Evolutionary conservation across 2,113 vertebrate species (phyloP).

Genomic region (Heterocephalus glaber): DNA sequence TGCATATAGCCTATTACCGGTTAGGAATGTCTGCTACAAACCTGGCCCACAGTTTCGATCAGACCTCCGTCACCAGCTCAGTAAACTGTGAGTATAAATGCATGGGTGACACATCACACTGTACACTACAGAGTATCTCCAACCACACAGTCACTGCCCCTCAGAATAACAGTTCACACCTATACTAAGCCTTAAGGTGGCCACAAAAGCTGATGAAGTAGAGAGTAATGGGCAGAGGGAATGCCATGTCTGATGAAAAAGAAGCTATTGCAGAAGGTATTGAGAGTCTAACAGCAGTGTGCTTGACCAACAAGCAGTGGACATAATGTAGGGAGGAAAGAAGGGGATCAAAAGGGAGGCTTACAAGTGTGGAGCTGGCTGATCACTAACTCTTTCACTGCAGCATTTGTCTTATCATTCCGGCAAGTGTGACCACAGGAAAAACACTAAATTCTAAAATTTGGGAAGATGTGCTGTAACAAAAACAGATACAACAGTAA

Average conservation of each 20-base stretch:
- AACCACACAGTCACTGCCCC: not conserved
- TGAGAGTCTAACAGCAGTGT: not conserved
- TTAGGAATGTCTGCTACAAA: too few species aligned
- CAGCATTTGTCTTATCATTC: not conserved
- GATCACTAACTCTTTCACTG: not conserved
- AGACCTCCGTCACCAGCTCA: not conserved
- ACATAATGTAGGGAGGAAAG: not conserved
- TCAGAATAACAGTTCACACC: not conserved
- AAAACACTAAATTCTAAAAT: not conserved
- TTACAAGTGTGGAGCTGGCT: not conserved
- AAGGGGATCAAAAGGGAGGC: not conserved
- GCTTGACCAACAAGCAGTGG: not conserved
- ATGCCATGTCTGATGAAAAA: not conserved
- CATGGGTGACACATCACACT: not conserved
- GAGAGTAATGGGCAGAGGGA: not conserved
- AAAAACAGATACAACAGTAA: too few species aligned
- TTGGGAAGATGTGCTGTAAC: too few species aligned
- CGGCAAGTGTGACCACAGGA: slow-evolving; percentile 44
- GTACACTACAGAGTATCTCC: not conserved
- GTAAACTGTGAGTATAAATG: too few species aligned
- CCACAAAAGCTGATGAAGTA: not conserved
- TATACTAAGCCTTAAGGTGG: not conserved
- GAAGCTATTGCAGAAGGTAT: not conserved
- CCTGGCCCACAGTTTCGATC: not conserved
- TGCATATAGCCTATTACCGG: too few species aligned